Evolutionary conservation across 2,113 vertebrate species (phyloP).

Genomic region (Axis porcinus): DNA sequence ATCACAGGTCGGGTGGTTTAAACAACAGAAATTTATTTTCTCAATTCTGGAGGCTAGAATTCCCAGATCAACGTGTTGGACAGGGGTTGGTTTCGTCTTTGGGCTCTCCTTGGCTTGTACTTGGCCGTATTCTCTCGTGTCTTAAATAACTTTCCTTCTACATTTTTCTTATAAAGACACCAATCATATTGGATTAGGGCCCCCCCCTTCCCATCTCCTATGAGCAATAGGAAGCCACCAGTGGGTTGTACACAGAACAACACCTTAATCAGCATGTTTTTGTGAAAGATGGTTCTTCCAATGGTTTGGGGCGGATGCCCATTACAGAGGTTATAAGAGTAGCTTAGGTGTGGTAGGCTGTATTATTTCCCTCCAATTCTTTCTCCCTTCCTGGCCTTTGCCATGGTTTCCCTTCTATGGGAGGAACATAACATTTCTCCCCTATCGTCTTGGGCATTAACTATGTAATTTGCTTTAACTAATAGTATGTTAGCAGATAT

Average conservation of each 20-base stretch:
- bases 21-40: not conserved
- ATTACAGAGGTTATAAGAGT: accelerated
- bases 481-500: not conserved
- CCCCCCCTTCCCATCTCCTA: not conserved
- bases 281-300: not conserved
- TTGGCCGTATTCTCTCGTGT: not conserved
- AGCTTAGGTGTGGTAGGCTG: not conserved
- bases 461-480: not conserved
- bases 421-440: not conserved
- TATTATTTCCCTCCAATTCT: not conserved
- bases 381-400: not conserved
- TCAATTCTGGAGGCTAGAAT: not conserved
- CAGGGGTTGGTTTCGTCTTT: not conserved
- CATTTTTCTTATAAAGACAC: not conserved
- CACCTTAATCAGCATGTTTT: not conserved
- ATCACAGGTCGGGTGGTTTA: not conserved
- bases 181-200: not conserved
- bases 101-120: not conserved
- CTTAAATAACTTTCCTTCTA: not conserved
- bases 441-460: not conserved
- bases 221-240: not conserved
- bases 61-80: not conserved
- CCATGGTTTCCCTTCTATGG: not conserved
- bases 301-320: not conserved
- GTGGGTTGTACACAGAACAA: not conserved